Evolutionary conservation across 2,888 invertebrate species (phyloP).

Genomic region (Catocala sponsa): DNA sequence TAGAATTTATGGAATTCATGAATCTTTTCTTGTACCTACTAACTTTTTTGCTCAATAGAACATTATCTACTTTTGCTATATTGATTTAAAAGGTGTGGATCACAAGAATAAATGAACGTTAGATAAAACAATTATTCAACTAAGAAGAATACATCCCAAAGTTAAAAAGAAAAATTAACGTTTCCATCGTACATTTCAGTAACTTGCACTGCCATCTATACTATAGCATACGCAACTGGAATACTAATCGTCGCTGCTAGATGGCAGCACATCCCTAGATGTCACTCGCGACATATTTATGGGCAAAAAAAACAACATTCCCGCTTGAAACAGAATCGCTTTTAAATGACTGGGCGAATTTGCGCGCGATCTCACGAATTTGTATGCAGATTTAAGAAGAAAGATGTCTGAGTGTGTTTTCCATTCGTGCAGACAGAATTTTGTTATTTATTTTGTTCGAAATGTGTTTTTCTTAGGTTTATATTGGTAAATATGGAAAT

Average conservation of each 20-base stretch:
- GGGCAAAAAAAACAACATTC: conserved; percentile 77
- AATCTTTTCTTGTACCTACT: too few relatives aligned
- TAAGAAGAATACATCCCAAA: conserved; percentile 11
- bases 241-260: conserved; percentile 62
- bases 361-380: conserved; percentile 83
- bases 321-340: conserved; percentile 80
- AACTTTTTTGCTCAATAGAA: too few relatives aligned
- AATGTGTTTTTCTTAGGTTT: conserved; percentile 50
- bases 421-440: conserved; percentile 74
- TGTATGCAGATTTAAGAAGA: conserved; percentile 84
- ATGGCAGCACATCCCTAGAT: conserved; percentile 65
- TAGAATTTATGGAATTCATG: too few relatives aligned
- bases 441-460: conserved; percentile 72
- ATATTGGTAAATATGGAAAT: conserved; percentile 17
- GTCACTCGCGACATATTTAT: conserved; percentile 80
- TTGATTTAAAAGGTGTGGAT: too few relatives aligned
- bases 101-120: too few relatives aligned
- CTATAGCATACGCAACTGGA: conserved; percentile 46
- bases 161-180: conserved; percentile 19
- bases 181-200: conserved; percentile 25
- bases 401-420: conserved; percentile 80
- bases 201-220: conserved; percentile 72
- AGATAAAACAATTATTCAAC: background rate
- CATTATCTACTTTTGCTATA: too few relatives aligned
- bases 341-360: conserved; percentile 86